These are phyloP conservation scores for Drosophila paranaensis DNA, from an alignment of 2,888 invertebrate species.

Conservation along the genomic window DNA sequence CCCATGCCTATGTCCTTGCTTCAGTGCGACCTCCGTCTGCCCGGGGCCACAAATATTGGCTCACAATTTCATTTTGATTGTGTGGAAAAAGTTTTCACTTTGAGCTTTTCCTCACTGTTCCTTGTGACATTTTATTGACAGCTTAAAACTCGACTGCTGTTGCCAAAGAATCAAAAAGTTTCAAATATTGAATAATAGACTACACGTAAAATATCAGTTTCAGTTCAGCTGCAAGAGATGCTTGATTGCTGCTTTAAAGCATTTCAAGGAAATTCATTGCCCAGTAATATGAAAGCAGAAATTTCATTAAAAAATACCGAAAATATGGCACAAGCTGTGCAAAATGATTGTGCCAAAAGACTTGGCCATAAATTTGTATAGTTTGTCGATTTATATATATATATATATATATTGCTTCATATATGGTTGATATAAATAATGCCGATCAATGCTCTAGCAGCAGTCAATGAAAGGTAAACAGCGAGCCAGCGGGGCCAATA, in stretches of 20 bases:
- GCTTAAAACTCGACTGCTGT: conserved; percentile 26
- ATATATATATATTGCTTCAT: conserved; percentile 12
- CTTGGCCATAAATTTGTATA: conserved; percentile 22
- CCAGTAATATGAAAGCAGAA: conserved; percentile 23
- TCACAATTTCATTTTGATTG: conserved; percentile 36
- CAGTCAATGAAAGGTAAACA: conserved; percentile 57
- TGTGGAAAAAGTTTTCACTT: conserved; percentile 28
- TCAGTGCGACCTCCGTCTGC: conserved; percentile 9
- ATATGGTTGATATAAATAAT: conserved; percentile 41
- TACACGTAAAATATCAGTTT: conserved; percentile 10
- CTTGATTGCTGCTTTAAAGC: conserved; percentile 3
- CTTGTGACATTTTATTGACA: conserved; percentile 33
- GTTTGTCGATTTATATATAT: conserved; percentile 1
- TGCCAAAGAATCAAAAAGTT: conserved; percentile 34
- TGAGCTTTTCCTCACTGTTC: conserved; percentile 31
- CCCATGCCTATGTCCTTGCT: no score
- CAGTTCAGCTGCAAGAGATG: not conserved
- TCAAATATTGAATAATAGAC: conserved; percentile 26
- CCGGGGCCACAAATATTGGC: conserved; percentile 2
- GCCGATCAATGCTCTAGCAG: conserved; percentile 21
- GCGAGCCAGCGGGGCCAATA: conserved; percentile 26
- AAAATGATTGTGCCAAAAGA: conserved; percentile 5
- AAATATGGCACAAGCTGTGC: conserved; percentile 13
- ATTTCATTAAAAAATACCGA: not conserved
- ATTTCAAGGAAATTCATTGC: conserved; percentile 20